Evolutionary conservation across 2,888 invertebrate genomes (phyloP), one percentile per base, ranked within the genome.

Genomic region (Rosalia funebris): DNA sequence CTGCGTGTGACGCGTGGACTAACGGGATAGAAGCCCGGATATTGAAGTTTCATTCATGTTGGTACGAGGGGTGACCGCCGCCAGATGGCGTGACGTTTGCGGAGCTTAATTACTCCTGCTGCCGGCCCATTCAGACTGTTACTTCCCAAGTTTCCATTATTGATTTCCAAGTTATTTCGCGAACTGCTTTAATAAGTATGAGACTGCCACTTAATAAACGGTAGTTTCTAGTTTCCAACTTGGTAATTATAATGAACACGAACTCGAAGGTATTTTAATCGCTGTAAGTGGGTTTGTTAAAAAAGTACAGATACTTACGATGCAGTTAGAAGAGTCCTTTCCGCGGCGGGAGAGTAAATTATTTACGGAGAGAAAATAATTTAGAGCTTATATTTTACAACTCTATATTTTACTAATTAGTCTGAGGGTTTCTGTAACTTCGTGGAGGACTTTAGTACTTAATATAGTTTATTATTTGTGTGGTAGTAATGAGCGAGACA

Each of bases 61-160:
- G n/a, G n/a, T n/a, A n/a, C n/a, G 7, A 7, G 50, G 25, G 39
- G 39, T 25, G 39, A 39, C 25, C 39, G 50, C 25, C 34, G 37
- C 50, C 50, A 50, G 50, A 50, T 50, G 50, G 50, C 50, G 39
- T 39, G n/a, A 50, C 50, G 31, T 36, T 39, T 39, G 14, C 50
- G 12, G 25, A 19, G 14, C 15, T 20, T 50, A 50, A 50, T 50
- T 50, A 50, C 32, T 15, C 16, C 46, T n/a, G n/a, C 46, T 32
- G 32, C 20, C 46, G 20, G 37, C 25, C 50, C 25, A 15, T 48
- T 48, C 48, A 37, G 39, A 3, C 25, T 50, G 41, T 41, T 50
- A 50, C 48, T 39, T 50, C 39, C 50, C 50, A 39, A 50, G 50
- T 50, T 50, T 50, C 31, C 50, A 12, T 25, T 50, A 50, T 50